Evolutionary conservation across 2,797 vertebrate genomes (phyloP).

Genomic region (Gymnoscopelus braueri): DNA sequence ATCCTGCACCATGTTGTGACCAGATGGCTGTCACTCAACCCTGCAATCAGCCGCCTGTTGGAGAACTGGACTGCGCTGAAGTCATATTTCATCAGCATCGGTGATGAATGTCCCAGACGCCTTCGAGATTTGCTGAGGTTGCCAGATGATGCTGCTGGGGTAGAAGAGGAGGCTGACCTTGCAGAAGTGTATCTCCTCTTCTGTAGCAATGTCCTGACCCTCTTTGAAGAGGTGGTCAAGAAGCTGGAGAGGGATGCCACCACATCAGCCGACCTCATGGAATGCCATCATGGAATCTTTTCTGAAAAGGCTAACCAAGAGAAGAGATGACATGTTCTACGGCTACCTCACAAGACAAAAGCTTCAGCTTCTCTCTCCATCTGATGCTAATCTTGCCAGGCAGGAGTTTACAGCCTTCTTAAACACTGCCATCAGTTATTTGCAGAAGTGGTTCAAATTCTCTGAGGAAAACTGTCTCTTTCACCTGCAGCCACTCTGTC

Average conservation of each 20-base stretch:
- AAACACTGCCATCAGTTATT: slow-evolving; percentile 21
- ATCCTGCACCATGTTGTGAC: slow-evolving; percentile 4
- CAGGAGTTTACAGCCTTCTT: slow-evolving; percentile 19
- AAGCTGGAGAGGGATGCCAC: slow-evolving; percentile 26
- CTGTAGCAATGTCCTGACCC: slow-evolving; percentile 20
- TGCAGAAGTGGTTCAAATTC: slow-evolving; percentile 18
- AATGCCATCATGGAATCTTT: slow-evolving; percentile 26
- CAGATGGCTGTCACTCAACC: background rate
- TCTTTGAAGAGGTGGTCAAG: slow-evolving; percentile 33
- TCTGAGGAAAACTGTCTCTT: slow-evolving; percentile 22
- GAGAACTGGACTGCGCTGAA: slow-evolving; percentile 19
- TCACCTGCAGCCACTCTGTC: slow-evolving; percentile 18
- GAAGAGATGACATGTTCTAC: slow-evolving; percentile 9
- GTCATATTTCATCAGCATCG: slow-evolving; percentile 24
- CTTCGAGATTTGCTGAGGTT: slow-evolving; percentile 16
- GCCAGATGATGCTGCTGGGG: slow-evolving; percentile 12
- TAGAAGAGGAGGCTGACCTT: slow-evolving; percentile 11
- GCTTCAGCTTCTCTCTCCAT: slow-evolving; percentile 2
- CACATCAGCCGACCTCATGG: slow-evolving; percentile 29
- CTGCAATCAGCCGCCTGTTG: slow-evolving; percentile 8
- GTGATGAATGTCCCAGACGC: slow-evolving; percentile 17
- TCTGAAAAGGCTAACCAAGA: background rate
- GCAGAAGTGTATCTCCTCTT: slow-evolving; percentile 33
- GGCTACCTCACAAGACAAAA: slow-evolving; percentile 12
- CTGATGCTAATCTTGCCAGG: slow-evolving; percentile 10